phyloP scores from a whole-genome alignment of 1,140 invertebrate species.

The Penaeus vannamei region DNA sequence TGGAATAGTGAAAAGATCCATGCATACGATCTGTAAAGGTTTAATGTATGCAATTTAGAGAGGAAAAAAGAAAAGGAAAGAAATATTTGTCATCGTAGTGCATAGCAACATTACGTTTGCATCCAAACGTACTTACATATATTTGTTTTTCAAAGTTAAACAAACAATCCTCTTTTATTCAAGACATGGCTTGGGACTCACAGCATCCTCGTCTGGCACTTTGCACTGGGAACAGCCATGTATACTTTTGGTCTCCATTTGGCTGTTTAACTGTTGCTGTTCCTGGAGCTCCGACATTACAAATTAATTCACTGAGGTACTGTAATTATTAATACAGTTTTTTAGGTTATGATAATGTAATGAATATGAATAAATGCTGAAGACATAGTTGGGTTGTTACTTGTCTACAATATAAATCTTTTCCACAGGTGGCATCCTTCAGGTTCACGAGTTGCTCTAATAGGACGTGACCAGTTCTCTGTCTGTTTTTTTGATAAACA shows the following conservation, averaged over 20 bases:
- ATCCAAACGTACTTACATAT: neutral
- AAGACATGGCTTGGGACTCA: conserved; percentile 55
- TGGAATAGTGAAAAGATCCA: too few species aligned
- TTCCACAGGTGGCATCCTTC: conserved; percentile 40
- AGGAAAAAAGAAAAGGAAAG: too few species aligned
- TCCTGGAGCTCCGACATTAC: conserved; percentile 41
- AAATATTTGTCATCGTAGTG: too few species aligned
- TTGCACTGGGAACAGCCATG: conserved; percentile 46
- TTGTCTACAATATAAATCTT: neutral
- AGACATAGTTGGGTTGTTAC: too few species aligned
- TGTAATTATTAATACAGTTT: neutral
- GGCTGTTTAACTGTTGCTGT: conserved; percentile 50
- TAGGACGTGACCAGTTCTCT: conserved; percentile 46
- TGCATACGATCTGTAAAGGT: too few species aligned
- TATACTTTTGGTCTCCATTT: conserved; percentile 59
- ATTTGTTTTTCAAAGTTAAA: neutral
- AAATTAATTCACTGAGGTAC: conserved; percentile 39
- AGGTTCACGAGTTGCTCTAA: conserved; percentile 27
- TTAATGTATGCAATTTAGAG: too few species aligned
- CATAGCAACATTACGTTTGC: too few species aligned
- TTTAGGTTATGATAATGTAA: neutral
- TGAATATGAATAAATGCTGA: neutral
- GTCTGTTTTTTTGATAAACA: conserved; percentile 40
- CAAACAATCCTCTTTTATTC: neutral
- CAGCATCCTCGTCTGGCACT: conserved; percentile 45